Conservation (phyloP, 53 echinoderm and acorn worm species). For the Crossaster papposus region DNA sequence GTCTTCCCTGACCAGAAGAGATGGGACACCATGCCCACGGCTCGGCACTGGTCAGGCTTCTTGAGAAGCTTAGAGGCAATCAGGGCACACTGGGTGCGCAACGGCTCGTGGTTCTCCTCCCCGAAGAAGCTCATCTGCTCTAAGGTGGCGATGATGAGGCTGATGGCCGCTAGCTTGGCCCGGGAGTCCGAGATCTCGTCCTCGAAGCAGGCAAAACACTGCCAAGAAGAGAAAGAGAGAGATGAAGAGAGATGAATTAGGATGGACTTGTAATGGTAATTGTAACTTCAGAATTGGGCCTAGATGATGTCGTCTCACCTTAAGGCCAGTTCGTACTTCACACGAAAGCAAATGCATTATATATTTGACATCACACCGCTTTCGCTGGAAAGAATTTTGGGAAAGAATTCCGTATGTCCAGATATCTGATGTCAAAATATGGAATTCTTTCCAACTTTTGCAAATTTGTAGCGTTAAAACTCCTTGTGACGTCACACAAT, state of each 20-base stretch:
- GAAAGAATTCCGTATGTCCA: too few relatives aligned
- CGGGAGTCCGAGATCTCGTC: constrained; percentile 99
- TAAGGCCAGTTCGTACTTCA: too few relatives aligned
- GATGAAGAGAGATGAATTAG: neutral
- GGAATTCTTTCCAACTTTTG: too few relatives aligned
- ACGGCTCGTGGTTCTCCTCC: constrained; percentile 96
- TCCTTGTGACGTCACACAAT: too few relatives aligned
- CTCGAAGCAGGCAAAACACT: constrained; percentile 95
- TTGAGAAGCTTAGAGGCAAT: constrained; percentile 91
- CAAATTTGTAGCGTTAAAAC: too few relatives aligned
- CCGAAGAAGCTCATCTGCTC: constrained; percentile 96
- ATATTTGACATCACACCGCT: too few relatives aligned
- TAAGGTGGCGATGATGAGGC: constrained; percentile 95
- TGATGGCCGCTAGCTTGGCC: constrained; percentile 96
- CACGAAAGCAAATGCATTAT: too few relatives aligned
- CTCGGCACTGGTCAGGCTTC: constrained; percentile 98
- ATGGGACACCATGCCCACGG: constrained; percentile 91
- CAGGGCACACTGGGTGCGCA: constrained; percentile 93
- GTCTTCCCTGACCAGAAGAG: constrained; percentile 99
- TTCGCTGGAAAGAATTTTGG: too few relatives aligned
- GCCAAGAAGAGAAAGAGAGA: neutral
- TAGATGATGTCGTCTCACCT: too few relatives aligned
- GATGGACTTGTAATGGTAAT: too few relatives aligned
- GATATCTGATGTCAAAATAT: too few relatives aligned
- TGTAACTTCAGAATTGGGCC: too few relatives aligned